Conservation (phyloP, 2,888 invertebrate genomes). For the Eupelmus urozonus region DNA sequence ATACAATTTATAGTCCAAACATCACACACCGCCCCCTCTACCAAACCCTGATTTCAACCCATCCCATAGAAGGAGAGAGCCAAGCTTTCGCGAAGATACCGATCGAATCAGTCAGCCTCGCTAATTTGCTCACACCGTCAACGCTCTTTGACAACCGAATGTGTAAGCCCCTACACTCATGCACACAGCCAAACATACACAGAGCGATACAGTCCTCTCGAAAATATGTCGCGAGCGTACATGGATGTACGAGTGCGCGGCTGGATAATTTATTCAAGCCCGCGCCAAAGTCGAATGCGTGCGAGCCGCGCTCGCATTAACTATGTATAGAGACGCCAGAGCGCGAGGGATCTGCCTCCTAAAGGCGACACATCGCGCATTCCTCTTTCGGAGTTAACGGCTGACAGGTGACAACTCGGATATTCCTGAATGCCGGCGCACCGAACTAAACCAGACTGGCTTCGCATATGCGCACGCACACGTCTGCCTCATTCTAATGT, state of each 20-base stretch:
- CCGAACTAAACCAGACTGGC: constrained; percentile 10
- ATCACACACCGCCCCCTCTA: no score
- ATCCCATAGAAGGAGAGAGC: no score
- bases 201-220: no score
- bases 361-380: background rate
- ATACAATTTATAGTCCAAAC: no score
- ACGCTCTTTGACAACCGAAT: background rate
- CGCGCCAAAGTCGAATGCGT: constrained; percentile 5
- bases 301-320: constrained; percentile 23
- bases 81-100: background rate
- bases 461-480: background rate
- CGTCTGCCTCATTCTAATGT: background rate
- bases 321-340: constrained; percentile 29
- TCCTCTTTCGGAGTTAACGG: constrained; percentile 19
- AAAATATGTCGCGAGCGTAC: no score
- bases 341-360: background rate
- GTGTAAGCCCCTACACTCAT: background rate
- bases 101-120: background rate
- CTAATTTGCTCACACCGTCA: constrained; percentile 19
- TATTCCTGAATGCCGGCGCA: constrained; percentile 19
- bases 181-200: no score
- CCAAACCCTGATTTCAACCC: no score
- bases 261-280: constrained; percentile 43
- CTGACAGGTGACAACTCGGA: constrained; percentile 42
- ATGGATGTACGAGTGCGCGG: background rate